Conservation (phyloP, 2,113 vertebrate genomes). For the Sclerurus mexicanus region DNA sequence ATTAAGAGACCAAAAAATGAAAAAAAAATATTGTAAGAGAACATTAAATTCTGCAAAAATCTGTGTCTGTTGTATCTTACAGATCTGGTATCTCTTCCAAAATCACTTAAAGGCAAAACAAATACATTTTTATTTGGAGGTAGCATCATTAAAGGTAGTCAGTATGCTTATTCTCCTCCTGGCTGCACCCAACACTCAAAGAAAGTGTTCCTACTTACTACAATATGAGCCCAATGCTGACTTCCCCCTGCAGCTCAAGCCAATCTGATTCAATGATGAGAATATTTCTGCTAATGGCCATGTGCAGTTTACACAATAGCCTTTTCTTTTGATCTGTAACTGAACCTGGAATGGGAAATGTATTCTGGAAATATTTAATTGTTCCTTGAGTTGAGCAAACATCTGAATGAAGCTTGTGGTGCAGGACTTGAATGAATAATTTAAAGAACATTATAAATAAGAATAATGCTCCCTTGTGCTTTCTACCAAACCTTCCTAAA, state of each 20-base stretch:
- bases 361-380: conserved; percentile 71
- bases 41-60: conserved; percentile 37
- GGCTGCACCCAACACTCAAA: neutral
- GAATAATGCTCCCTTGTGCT: conserved; percentile 13
- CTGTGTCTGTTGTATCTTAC: neutral
- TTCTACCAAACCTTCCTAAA: conserved; percentile 11
- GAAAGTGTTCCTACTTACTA: neutral
- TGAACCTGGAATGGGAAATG: conserved; percentile 73
- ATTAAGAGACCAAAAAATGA: neutral
- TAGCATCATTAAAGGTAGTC: conserved; percentile 3
- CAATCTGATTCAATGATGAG: conserved; percentile 70
- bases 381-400: conserved; percentile 62
- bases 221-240: conserved; percentile 40
- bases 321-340: conserved; percentile 65
- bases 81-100: neutral
- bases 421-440: conserved; percentile 47
- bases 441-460: conserved; percentile 22
- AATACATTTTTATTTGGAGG: neutral
- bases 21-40: neutral
- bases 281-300: conserved; percentile 71
- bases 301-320: conserved; percentile 67
- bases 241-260: conserved; percentile 51
- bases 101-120: conserved; percentile 9
- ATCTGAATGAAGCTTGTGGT: conserved; percentile 59
- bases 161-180: conserved; percentile 4